Evolutionary conservation across 2,888 invertebrate genomes (phyloP).

Genomic region (Auanema sp.): DNA sequence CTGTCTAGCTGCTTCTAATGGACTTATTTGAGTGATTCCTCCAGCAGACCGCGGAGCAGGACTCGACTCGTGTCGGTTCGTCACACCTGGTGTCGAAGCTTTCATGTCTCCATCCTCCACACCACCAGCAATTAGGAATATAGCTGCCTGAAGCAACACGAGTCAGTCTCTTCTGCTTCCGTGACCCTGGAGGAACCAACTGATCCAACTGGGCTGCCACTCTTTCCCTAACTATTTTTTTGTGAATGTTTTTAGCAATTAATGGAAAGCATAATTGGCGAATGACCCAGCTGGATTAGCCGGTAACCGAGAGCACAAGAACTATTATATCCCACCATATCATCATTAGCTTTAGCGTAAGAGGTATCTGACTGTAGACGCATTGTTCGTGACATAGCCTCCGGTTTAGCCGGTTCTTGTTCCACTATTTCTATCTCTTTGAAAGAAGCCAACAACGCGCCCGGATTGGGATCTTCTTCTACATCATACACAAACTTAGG

Average conservation of each 20-base stretch:
- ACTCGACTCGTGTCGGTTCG: slow-evolving; percentile 9
- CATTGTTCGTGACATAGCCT: slow-evolving; percentile 11
- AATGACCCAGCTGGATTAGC: background rate
- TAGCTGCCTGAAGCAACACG: slow-evolving; percentile 17
- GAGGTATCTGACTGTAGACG: slow-evolving; percentile 16
- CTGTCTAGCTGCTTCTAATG: slow-evolving; percentile 31
- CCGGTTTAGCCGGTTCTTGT: slow-evolving; percentile 15
- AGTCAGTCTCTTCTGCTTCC: background rate
- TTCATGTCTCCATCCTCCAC: slow-evolving; percentile 14
- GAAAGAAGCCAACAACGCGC: slow-evolving; percentile 25
- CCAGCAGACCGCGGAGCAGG: slow-evolving; percentile 11
- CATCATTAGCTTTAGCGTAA: slow-evolving; percentile 13
- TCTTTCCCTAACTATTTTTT: too few species aligned
- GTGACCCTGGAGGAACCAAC: too few species aligned
- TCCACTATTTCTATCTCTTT: slow-evolving; percentile 27
- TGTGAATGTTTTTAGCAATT: background rate
- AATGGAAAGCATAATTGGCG: slow-evolving; percentile 2
- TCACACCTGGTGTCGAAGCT: slow-evolving; percentile 9
- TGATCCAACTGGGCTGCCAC: too few species aligned
- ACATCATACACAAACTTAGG: slow-evolving; percentile 11
- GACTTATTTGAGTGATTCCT: slow-evolving; percentile 23
- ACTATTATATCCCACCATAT: slow-evolving; percentile 14
- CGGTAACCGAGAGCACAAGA: background rate
- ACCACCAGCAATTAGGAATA: slow-evolving; percentile 15
- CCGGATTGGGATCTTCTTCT: slow-evolving; percentile 12